Conservation (phyloP, 2,888 invertebrate genomes). For the Hanleya hanleyi region DNA sequence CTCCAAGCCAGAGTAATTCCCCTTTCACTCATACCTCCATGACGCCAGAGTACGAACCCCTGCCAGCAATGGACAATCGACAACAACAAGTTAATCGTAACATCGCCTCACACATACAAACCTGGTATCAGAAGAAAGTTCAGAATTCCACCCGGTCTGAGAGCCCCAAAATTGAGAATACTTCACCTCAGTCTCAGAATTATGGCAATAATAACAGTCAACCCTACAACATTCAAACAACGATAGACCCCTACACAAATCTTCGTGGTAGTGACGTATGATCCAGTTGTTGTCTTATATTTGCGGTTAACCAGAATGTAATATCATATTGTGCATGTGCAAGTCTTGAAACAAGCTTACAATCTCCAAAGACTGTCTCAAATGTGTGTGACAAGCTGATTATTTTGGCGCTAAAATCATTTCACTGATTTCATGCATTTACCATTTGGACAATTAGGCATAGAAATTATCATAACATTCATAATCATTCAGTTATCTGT, state of each 20-base stretch:
- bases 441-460: no score
- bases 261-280: constrained; percentile 54
- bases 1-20: not conserved
- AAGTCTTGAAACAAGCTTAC: no score
- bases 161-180: constrained; percentile 44
- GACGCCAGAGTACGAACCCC: not conserved
- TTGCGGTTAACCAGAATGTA: no score
- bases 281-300: no score
- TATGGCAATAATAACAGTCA: constrained; percentile 22
- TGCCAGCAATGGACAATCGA: no score
- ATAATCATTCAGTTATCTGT: no score
- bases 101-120: constrained; percentile 54
- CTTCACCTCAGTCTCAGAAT: not conserved
- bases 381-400: no score
- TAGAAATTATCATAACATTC: no score
- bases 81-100: constrained; percentile 9
- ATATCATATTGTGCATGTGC: no score
- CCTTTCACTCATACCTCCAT: constrained; percentile 3
- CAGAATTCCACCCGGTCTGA: constrained; percentile 55
- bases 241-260: constrained; percentile 20
- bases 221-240: constrained; percentile 10
- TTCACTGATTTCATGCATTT: no score
- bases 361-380: no score
- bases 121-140: constrained; percentile 60
- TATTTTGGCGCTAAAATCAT: no score